phyloP scores from a whole-genome alignment of 2,797 vertebrate species.

The Thripadectes ignobilis region DNA sequence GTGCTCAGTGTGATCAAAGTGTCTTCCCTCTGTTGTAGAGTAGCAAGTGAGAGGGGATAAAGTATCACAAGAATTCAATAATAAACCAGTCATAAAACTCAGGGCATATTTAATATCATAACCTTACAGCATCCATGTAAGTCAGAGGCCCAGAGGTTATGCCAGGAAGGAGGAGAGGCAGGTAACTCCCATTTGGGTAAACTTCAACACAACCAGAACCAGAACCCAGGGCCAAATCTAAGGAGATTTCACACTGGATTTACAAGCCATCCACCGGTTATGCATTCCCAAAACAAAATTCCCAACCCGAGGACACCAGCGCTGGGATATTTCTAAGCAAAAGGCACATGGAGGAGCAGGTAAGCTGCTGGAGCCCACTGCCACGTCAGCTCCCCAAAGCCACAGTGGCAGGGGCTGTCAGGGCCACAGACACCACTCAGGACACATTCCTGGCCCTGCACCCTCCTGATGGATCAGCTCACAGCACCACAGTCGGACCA shows the following conservation, averaged over 20 bases:
- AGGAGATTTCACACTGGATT: neutral
- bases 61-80: neutral
- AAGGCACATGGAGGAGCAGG: neutral
- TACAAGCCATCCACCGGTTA: neutral
- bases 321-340: neutral
- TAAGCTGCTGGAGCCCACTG: neutral
- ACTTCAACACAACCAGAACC: neutral
- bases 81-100: neutral
- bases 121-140: neutral
- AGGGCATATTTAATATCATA: neutral
- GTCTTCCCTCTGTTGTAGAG: neutral
- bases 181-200: neutral
- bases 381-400: neutral
- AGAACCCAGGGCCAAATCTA: neutral
- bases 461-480: neutral
- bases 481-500: fast-evolving
- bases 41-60: neutral
- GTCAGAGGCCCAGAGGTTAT: neutral
- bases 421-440: neutral
- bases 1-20: neutral
- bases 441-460: fast-evolving
- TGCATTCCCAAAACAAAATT: neutral
- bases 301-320: neutral
- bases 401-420: neutral
- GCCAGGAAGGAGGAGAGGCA: neutral